A percentile compares a stretch with the other conserved stretches of the same genome.
Evolutionary conservation across 2,113 vertebrate species (phyloP).

Genomic region (Psophia crepitans): DNA sequence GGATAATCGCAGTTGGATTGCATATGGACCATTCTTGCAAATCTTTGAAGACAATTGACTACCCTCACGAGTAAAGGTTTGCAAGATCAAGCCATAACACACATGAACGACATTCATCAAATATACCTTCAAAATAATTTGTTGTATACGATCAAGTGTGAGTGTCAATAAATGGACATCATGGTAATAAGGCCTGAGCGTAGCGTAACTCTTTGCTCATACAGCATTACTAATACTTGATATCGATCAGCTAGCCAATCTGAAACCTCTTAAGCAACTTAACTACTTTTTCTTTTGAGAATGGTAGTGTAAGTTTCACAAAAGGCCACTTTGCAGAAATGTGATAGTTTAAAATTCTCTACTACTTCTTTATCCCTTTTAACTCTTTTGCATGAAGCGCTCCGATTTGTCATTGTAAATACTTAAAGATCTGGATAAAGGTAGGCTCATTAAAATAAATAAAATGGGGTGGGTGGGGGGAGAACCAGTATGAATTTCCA

Average conservation of each 20-base stretch:
- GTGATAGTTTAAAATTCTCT: not conserved
- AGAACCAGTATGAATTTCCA: not conserved
- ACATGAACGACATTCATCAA: not conserved
- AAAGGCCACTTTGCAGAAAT: not conserved
- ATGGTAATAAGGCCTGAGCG: not conserved
- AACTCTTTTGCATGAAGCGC: not conserved
- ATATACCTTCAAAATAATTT: slow-evolving; percentile 19
- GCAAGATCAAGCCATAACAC: slow-evolving; percentile 7
- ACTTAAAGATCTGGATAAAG: not conserved
- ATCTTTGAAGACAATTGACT: slow-evolving; percentile 32
- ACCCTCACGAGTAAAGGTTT: slow-evolving; percentile 9
- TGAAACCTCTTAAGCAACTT: not conserved
- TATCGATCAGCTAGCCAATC: slow-evolving; percentile 1
- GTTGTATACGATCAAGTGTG: slow-evolving; percentile 4
- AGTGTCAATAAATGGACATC: not conserved
- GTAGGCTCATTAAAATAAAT: not conserved
- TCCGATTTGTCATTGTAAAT: accelerated
- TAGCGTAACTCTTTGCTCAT: not conserved
- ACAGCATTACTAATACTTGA: not conserved
- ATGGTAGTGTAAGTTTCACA: not conserved
- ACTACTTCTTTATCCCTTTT: not conserved
- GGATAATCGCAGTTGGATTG: slow-evolving; percentile 35
- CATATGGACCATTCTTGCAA: slow-evolving; percentile 34
- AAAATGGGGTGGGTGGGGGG: too few species aligned
- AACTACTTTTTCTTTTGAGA: not conserved